Base-by-base conservation (phyloP, 2,113 vertebrate species). In the Cryptomyrus ogoouensis region DNA sequence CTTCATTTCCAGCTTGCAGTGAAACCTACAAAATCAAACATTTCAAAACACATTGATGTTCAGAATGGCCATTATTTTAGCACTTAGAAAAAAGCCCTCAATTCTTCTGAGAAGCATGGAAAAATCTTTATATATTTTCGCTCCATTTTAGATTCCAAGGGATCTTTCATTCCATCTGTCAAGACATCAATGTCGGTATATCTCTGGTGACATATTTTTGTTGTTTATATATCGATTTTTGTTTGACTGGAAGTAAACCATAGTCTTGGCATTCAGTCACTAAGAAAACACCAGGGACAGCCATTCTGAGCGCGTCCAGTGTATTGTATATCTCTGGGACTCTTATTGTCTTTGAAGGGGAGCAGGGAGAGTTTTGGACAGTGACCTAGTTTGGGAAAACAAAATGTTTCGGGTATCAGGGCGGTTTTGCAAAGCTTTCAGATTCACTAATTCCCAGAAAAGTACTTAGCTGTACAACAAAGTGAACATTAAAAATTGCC, bases 121-220 rank as follows among this genome's bases (percentile, higher is more conserved):
- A 86, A 86, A 35, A 39, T 13, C 44, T 86, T 49, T 49, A 13
- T 47, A 19, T 24, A 47, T 46, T 86, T 46, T 31, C 44, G n/a
- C n/a, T 47, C 7, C 46, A 86, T 86, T 86, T 86, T 50, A 50
- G 83, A 86, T 86, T 86, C 44, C n/a, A 86, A 80, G 74, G 19
- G 74, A 80, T 42, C 13, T 80, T 80, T 39, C 27, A 77, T 77
- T 42, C 74, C 21, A 84, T n/a, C 77, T 42, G 12, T 83, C 77
- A 39, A 83, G 42, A 44, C 77, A 8, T 39, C 77, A 42, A 42
- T 42, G 77, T 83, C 19, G 6, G 77, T 44, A 83, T 2, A 83
- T 7, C 15, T 83, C 77, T 42, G 35, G 17, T 83, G 77, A 44
- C 19, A 44, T 24, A 19, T 44, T 10, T 83, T 44, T 8, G 17